Evolutionary conservation across 2,113 vertebrate species (phyloP).

Genomic region (Sinocyclocheilus anophthalmus): DNA sequence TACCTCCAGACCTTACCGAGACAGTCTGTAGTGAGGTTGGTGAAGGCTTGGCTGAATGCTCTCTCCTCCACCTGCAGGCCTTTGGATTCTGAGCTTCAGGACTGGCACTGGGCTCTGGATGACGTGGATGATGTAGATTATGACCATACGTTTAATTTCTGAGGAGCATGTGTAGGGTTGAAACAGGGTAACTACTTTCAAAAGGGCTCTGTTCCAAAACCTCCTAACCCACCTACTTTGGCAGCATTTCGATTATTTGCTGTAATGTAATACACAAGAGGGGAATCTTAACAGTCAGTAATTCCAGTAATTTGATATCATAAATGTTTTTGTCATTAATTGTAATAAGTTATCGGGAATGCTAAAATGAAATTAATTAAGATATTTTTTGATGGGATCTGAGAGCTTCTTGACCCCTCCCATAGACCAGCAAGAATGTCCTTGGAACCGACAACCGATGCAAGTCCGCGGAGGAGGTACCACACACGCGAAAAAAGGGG

Average conservation of each 20-base stretch:
- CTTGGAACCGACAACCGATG: too few species aligned
- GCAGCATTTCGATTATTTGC: neutral
- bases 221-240: neutral
- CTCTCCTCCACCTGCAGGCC: conserved; percentile 87
- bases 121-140: conserved; percentile 88
- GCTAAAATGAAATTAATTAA: too few species aligned
- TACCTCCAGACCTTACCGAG: neutral
- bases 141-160: conserved; percentile 94
- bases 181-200: conserved; percentile 50
- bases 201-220: conserved; percentile 8
- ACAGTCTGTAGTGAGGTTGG: neutral
- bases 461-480: too few species aligned
- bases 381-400: too few species aligned
- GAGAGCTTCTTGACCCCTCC: too few species aligned
- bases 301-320: neutral
- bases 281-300: neutral
- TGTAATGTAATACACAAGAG: neutral
- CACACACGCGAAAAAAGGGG: too few species aligned
- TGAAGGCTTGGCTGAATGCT: conserved; percentile 42
- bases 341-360: too few species aligned
- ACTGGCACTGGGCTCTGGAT: conserved; percentile 96
- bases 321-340: too few species aligned
- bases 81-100: conserved; percentile 90
- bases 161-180: conserved; percentile 74
- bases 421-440: too few species aligned